These are phyloP conservation scores for Drosophila nikananu DNA, from an alignment of 1,140 invertebrate species.

Conservation along the genomic window DNA sequence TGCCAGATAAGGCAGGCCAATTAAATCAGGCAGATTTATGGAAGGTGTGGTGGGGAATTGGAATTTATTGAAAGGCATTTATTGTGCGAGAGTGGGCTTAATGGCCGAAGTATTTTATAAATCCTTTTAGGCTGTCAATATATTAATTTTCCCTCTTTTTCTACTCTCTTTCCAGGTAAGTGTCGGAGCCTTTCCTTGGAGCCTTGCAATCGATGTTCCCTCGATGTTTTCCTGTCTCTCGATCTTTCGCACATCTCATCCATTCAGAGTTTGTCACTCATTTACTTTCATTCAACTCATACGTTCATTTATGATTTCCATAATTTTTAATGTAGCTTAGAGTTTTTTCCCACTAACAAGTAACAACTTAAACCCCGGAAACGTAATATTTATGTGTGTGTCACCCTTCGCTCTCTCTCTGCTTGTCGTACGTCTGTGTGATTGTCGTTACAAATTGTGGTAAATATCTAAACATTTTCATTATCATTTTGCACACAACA, in stretches of 20 bases:
- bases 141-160: not conserved
- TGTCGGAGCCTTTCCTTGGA: slow-evolving; percentile 2
- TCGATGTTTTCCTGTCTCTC: slow-evolving; percentile 60
- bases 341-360: slow-evolving; percentile 31
- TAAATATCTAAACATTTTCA: slow-evolving; percentile 82
- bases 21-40: slow-evolving; percentile 43
- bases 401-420: slow-evolving; percentile 1
- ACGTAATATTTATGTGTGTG: slow-evolving; percentile 29
- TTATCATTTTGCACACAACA: slow-evolving; percentile 68
- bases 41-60: slow-evolving; percentile 19
- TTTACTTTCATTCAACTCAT: slow-evolving; percentile 18
- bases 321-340: slow-evolving; percentile 56
- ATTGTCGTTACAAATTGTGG: slow-evolving; percentile 73
- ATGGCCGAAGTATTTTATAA: not conserved
- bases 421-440: slow-evolving; percentile 32
- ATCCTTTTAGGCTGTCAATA: not conserved
- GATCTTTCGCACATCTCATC: slow-evolving; percentile 46
- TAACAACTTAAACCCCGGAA: slow-evolving; percentile 33
- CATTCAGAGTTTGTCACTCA: slow-evolving; percentile 5
- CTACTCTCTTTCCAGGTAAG: slow-evolving; percentile 71
- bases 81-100: not conserved
- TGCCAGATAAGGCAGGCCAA: slow-evolving; percentile 34
- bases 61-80: slow-evolving; percentile 13
- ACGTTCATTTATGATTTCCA: slow-evolving; percentile 35
- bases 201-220: slow-evolving; percentile 53